phyloP scores from a whole-genome alignment of 2,888 invertebrate genomes.

The Sepiola atlantica region DNA sequence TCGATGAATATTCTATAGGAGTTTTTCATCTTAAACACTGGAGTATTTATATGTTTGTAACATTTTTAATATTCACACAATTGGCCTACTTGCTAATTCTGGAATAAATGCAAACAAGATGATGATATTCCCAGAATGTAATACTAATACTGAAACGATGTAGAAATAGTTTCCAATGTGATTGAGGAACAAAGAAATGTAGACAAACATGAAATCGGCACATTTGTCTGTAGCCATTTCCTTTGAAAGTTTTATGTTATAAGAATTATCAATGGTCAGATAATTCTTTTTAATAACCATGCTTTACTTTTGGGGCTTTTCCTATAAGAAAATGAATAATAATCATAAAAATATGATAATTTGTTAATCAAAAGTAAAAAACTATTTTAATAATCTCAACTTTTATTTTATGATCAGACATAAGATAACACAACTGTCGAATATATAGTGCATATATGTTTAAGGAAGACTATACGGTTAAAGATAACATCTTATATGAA shows the following conservation, averaged over 20 bases:
- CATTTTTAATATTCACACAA: not conserved
- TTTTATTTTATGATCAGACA: too few species aligned
- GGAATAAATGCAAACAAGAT: not conserved
- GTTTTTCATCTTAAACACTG: not conserved
- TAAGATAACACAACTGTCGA: not conserved
- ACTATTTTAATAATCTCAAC: too few species aligned
- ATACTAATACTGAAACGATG: not conserved
- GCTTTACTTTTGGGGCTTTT: too few species aligned
- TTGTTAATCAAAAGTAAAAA: too few species aligned
- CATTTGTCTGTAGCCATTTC: too few species aligned
- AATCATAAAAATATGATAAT: not conserved
- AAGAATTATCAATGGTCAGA: not conserved
- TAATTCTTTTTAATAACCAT: too few species aligned
- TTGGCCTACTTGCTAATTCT: not conserved
- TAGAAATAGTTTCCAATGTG: not conserved
- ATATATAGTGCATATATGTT: not conserved
- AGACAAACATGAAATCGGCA: not conserved
- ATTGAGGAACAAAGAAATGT: not conserved
- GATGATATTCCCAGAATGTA: not conserved
- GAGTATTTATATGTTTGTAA: not conserved
- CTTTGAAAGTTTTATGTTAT: not conserved
- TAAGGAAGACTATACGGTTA: not conserved
- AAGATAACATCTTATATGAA: not conserved
- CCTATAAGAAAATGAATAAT: not conserved
- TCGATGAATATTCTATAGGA: not conserved